Evolutionary conservation across 1,140 invertebrate genomes (phyloP).

Genomic region (Achroia grisella): DNA sequence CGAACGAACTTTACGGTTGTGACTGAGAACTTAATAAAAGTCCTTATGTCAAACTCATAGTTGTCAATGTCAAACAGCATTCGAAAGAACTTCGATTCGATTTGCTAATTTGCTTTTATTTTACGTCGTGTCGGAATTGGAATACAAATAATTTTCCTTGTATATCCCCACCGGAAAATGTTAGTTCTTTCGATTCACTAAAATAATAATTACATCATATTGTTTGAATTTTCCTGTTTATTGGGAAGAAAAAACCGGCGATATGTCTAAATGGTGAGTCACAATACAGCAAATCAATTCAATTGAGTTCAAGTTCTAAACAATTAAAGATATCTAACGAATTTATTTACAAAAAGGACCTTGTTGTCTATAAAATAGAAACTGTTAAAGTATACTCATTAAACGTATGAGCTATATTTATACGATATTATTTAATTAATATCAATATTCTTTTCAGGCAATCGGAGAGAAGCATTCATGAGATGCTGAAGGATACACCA

Average conservation of each 20-base stretch:
- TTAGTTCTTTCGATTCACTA: not conserved
- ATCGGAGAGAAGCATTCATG: constrained; percentile 86
- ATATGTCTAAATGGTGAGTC: constrained; percentile 61
- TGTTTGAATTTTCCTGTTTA: not conserved
- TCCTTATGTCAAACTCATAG: not conserved
- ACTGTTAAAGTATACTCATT: no score
- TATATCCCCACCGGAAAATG: not conserved
- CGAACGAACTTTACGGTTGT: no score
- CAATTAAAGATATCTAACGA: not conserved
- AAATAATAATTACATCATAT: not conserved
- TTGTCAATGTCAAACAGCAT: constrained; percentile 4
- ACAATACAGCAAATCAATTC: constrained; percentile 6
- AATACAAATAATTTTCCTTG: constrained; percentile 1
- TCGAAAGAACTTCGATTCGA: constrained; percentile 4
- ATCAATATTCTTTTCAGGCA: constrained; percentile 33
- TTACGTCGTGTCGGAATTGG: no score
- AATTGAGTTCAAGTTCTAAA: constrained; percentile 2
- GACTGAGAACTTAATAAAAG: no score
- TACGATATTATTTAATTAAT: no score
- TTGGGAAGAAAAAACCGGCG: constrained; percentile 9
- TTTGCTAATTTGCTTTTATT: not conserved
- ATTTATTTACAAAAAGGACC: no score
- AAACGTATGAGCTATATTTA: no score
- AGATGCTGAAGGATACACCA: constrained; percentile 90
- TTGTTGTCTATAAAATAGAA: no score